Conservation (phyloP, 2,113 vertebrate genomes). For the Carettochelys insculpta region DNA sequence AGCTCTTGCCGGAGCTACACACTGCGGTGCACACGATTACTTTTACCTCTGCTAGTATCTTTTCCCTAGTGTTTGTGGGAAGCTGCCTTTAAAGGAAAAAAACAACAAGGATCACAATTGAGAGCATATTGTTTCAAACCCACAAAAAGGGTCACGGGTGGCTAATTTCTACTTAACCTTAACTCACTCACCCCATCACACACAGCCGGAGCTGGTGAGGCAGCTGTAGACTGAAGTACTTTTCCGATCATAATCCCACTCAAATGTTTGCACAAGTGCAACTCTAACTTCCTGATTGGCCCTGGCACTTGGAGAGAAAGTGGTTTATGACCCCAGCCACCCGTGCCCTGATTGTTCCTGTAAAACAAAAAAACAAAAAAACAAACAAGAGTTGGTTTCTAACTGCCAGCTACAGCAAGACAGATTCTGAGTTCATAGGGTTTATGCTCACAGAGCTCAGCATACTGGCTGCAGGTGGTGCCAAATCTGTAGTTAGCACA, state of each 20-base stretch:
- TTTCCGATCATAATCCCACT: background rate
- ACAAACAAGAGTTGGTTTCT: background rate
- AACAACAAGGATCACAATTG: background rate
- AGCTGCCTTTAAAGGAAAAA: background rate
- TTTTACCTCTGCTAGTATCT: too few relatives aligned
- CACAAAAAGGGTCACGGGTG: background rate
- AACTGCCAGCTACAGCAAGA: background rate
- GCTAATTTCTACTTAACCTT: background rate
- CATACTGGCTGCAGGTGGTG: background rate
- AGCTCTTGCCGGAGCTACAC: too few relatives aligned
- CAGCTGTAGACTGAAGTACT: background rate
- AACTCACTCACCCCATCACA: background rate
- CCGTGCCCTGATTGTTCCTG: background rate
- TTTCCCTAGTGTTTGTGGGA: accelerated
- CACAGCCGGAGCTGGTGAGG: background rate
- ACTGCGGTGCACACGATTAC: too few relatives aligned
- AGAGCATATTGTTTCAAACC: background rate
- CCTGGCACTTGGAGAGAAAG: background rate
- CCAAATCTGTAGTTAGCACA: slow-evolving; percentile 4
- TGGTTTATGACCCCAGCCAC: background rate
- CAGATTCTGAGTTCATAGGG: background rate
- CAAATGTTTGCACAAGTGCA: background rate
- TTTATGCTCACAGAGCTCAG: background rate
- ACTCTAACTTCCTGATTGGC: background rate
- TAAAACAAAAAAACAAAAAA: too few relatives aligned